Evolutionary conservation across 2,797 vertebrate species (phyloP).

Genomic region (Lagodon rhomboides): DNA sequence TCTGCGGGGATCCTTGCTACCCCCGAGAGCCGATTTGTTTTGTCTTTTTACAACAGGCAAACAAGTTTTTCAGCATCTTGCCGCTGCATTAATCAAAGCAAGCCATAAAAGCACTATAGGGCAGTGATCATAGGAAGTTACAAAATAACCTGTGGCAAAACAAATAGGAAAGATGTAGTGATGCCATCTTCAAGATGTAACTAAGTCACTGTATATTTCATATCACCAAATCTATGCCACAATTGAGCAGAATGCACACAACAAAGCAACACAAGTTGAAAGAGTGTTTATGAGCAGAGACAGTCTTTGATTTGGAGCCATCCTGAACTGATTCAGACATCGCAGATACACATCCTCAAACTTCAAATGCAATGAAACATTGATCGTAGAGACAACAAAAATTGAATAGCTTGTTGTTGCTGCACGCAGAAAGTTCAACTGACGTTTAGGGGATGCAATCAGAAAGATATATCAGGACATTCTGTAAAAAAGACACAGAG

Average conservation of each 20-base stretch:
- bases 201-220: not conserved
- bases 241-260: not conserved
- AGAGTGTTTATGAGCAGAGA: constrained; percentile 1
- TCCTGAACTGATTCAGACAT: constrained; percentile 1
- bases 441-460: not conserved
- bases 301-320: constrained; percentile 13
- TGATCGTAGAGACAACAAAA: not conserved
- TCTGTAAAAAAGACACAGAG: not conserved
- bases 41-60: constrained; percentile 48
- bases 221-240: not conserved
- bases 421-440: not conserved
- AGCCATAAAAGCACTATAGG: constrained; percentile 7
- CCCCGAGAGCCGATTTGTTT: constrained; percentile 49
- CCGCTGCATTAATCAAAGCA: constrained; percentile 46
- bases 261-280: constrained; percentile 7
- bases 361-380: not conserved
- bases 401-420: not conserved
- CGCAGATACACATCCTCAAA: not conserved
- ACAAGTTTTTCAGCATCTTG: constrained; percentile 47
- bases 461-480: not conserved
- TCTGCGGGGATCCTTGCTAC: constrained; percentile 54
- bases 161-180: constrained; percentile 2
- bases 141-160: constrained; percentile 26
- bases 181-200: constrained; percentile 3
- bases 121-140: constrained; percentile 22